Evolutionary conservation across 2,888 invertebrate genomes (phyloP).

Genomic region (Heteromyza rotundicornis): DNA sequence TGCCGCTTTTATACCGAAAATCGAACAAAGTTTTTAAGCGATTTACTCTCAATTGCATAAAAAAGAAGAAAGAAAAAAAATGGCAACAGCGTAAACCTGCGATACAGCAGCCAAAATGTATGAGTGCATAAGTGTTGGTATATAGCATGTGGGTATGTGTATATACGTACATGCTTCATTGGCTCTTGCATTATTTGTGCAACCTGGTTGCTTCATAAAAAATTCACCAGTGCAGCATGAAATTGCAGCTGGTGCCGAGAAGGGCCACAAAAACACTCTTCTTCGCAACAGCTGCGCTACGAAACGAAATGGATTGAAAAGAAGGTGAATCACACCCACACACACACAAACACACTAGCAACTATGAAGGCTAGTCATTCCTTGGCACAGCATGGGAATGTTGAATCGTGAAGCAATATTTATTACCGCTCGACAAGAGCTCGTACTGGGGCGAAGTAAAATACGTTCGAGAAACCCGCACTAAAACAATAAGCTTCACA

Average conservation of each 20-base stretch:
- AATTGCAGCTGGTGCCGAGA: conserved; percentile 46
- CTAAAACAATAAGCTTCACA: no score
- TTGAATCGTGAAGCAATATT: conserved; percentile 43
- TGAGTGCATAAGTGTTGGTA: no score
- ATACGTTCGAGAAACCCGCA: no score
- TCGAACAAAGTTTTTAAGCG: conserved; percentile 14
- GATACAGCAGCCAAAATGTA: background rate
- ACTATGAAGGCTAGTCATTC: background rate
- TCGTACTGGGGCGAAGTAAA: no score
- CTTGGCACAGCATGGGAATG: conserved; percentile 1
- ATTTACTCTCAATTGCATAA: background rate
- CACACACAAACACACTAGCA: no score
- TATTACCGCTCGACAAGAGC: no score
- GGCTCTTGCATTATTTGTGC: conserved; percentile 56
- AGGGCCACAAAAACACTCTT: conserved; percentile 17
- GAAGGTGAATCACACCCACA: no score
- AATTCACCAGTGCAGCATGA: conserved; percentile 49
- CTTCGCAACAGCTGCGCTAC: background rate
- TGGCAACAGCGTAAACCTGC: background rate
- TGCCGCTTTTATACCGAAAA: background rate
- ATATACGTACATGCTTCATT: conserved; percentile 46
- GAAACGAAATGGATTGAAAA: background rate
- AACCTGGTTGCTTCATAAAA: conserved; percentile 54
- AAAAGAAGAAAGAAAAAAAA: background rate
- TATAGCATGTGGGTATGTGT: background rate